A percentile compares a stretch with the other conserved stretches of the same genome.
These are phyloP conservation scores for Tauraco hartlaubi DNA, from an alignment of 2,797 vertebrate genomes.

Conservation along the genomic window DNA sequence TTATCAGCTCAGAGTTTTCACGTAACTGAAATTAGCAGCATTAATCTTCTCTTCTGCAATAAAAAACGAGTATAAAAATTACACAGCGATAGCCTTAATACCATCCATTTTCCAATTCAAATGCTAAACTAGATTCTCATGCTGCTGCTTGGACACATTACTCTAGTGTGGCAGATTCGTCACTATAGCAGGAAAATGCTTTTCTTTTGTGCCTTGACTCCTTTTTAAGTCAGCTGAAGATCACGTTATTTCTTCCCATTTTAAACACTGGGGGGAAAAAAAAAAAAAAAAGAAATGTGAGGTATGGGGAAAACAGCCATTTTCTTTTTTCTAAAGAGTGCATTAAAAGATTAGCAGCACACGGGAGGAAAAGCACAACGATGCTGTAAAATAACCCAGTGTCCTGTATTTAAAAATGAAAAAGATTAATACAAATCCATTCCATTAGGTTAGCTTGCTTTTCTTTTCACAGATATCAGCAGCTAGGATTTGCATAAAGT, in stretches of 20 bases:
- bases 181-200: conserved; percentile 44
- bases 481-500: conserved; percentile 67
- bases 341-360: conserved; percentile 64
- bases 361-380: conserved; percentile 2
- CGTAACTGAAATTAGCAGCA: conserved; percentile 73
- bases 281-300: background rate
- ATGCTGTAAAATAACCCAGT: conserved; percentile 36
- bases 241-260: conserved; percentile 48
- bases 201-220: conserved; percentile 72
- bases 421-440: conserved; percentile 27
- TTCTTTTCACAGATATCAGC: conserved; percentile 8
- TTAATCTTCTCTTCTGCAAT: conserved; percentile 71
- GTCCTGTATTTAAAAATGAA: conserved; percentile 49
- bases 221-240: conserved; percentile 67
- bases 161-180: conserved; percentile 43
- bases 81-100: conserved; percentile 24
- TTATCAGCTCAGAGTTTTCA: conserved; percentile 60
- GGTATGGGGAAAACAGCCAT: conserved; percentile 43
- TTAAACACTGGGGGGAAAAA: background rate
- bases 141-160: conserved; percentile 52
- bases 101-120: conserved; percentile 74
- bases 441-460: conserved; percentile 1
- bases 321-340: conserved; percentile 65
- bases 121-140: conserved; percentile 68
- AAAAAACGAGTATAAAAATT: conserved; percentile 65